phyloP scores from a whole-genome alignment of 2,797 vertebrate genomes.

The Aphelocoma californica region DNA sequence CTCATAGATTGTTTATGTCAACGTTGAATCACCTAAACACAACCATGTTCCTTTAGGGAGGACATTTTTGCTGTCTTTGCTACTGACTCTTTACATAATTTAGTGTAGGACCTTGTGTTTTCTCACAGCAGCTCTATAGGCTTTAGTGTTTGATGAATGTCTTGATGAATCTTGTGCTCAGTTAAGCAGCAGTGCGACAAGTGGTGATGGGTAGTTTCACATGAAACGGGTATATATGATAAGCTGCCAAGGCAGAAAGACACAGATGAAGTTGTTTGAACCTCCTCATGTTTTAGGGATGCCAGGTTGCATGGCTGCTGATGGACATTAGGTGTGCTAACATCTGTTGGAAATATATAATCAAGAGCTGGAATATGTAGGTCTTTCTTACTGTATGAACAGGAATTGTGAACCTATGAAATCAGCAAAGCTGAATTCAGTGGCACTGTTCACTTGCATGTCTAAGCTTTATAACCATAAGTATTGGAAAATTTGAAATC shows the following conservation, averaged over 20 bases:
- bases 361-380: neutral
- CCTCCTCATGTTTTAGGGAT: neutral
- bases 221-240: neutral
- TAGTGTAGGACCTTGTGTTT: neutral
- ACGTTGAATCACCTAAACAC: neutral
- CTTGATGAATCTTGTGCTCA: neutral
- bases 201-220: neutral
- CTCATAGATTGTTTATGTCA: neutral
- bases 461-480: neutral
- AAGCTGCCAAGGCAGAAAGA: neutral
- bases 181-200: accelerated
- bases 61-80: constrained; percentile 4
- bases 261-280: neutral
- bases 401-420: neutral
- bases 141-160: neutral
- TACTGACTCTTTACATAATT: neutral
- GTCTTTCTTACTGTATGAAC: neutral
- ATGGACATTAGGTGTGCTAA: neutral
- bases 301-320: neutral
- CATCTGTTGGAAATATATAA: neutral
- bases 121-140: neutral
- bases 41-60: neutral
- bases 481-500: neutral
- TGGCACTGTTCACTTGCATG: neutral
- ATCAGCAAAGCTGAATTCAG: neutral